Conservation (phyloP, 2,888 invertebrate genomes). For the Acrobeloides nanus region DNA sequence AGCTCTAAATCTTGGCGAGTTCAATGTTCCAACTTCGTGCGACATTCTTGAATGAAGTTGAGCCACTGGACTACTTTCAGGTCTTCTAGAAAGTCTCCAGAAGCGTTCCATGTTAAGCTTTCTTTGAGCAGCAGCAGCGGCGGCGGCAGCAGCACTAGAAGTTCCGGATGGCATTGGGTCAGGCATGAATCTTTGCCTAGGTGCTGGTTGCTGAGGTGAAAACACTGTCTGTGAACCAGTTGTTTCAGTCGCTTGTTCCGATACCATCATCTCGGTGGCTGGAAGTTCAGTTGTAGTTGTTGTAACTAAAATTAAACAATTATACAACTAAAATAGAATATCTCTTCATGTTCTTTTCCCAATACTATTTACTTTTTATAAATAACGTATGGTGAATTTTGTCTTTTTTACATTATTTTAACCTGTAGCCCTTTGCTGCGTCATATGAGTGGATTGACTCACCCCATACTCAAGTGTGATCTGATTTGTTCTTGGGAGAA, state of each 20-base stretch:
- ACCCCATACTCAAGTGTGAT: conserved; percentile 4
- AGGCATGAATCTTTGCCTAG: too few species aligned
- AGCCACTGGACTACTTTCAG: conserved; percentile 5
- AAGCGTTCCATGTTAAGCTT: conserved; percentile 51
- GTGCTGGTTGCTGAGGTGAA: too few species aligned
- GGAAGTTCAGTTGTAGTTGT: conserved; percentile 5
- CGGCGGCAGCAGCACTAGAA: conserved; percentile 9
- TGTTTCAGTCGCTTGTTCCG: background rate
- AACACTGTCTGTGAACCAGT: too few species aligned
- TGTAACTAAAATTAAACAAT: background rate
- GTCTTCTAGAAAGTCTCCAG: conserved; percentile 37
- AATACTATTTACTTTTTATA: too few species aligned
- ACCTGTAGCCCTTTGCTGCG: too few species aligned
- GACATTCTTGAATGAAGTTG: conserved; percentile 1
- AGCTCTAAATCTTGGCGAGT: too few species aligned
- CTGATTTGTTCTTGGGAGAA: conserved; percentile 7
- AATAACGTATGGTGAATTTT: too few species aligned
- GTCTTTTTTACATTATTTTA: background rate
- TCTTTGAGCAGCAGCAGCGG: conserved; percentile 9
- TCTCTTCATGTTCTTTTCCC: too few species aligned
- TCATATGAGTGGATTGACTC: too few species aligned
- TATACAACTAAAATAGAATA: too few species aligned
- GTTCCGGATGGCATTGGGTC: background rate
- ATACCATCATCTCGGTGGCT: background rate
- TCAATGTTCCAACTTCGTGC: too few species aligned